These are phyloP conservation scores for Actinernus sp. DNA, from an alignment of 92 coral and sea anemone genomes.

Conservation along the genomic window DNA sequence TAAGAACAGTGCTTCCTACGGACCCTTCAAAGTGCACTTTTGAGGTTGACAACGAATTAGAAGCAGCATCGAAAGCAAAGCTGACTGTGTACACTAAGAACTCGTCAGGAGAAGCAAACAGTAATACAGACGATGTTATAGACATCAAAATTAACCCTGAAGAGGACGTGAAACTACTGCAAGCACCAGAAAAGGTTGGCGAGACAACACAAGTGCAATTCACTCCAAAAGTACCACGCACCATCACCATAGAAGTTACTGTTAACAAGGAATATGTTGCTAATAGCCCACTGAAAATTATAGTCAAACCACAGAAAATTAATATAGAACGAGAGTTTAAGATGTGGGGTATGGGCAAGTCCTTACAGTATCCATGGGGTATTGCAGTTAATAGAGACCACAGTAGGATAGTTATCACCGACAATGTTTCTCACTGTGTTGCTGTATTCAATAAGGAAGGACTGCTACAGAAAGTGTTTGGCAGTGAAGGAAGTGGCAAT, in stretches of 20 bases:
- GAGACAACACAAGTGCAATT: slow-evolving; percentile 10
- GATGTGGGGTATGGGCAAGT: slow-evolving; percentile 5
- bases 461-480: slow-evolving; percentile 7
- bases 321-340: neutral
- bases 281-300: slow-evolving; percentile 24
- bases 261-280: slow-evolving; percentile 13
- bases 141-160: slow-evolving; percentile 10
- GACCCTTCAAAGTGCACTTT: slow-evolving; percentile 5
- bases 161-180: slow-evolving; percentile 2
- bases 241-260: slow-evolving; percentile 21
- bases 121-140: neutral
- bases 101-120: neutral
- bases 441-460: too few relatives aligned
- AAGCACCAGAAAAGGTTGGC: slow-evolving; percentile 3
- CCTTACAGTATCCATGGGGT: slow-evolving; percentile 2
- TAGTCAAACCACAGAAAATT: slow-evolving; percentile 22
- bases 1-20: neutral
- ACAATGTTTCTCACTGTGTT: slow-evolving; percentile 4
- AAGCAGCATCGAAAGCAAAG: slow-evolving; percentile 3
- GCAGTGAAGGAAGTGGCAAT: slow-evolving; percentile 13
- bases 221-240: slow-evolving; percentile 19
- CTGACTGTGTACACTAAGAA: neutral
- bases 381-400: slow-evolving; percentile 19
- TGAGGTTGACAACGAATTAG: slow-evolving; percentile 1
- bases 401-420: slow-evolving; percentile 27